phyloP scores from a whole-genome alignment of 2,113 vertebrate species.

The Coptodon rendalli region DNA sequence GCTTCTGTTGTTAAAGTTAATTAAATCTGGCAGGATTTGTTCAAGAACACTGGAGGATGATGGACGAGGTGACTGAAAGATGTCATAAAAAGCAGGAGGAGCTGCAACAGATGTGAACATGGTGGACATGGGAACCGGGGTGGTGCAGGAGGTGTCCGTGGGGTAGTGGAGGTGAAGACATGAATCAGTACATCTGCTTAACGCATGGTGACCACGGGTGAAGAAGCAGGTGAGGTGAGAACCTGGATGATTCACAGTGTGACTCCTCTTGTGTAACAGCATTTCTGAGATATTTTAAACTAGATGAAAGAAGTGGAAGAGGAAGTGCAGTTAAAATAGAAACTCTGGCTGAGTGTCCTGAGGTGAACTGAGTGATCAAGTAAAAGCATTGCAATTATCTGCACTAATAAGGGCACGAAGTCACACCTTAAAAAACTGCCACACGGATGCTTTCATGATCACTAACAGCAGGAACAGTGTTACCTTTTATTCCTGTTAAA shows the following conservation, averaged over 20 bases:
- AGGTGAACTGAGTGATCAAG: background rate
- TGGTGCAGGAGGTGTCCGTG: background rate
- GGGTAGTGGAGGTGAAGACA: background rate
- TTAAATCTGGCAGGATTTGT: background rate
- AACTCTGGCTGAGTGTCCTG: background rate
- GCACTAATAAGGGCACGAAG: background rate
- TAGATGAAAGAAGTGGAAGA: background rate
- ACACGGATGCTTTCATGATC: background rate
- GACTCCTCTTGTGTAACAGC: background rate
- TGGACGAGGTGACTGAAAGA: background rate
- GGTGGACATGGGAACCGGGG: background rate
- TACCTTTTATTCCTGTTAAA: background rate
- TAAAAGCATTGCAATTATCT: background rate
- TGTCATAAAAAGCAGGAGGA: background rate
- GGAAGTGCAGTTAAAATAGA: background rate
- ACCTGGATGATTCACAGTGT: background rate
- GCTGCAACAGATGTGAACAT: slow-evolving; percentile 7
- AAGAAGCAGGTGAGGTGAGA: background rate
- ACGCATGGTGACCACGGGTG: background rate
- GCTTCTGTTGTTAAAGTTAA: background rate
- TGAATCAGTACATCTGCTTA: background rate
- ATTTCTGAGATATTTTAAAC: background rate
- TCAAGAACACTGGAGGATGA: background rate
- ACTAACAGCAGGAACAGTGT: background rate
- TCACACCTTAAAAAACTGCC: background rate